These are phyloP conservation scores for Puffinus mauretanicus DNA, from an alignment of 2,113 vertebrate genomes.

Conservation along the genomic window DNA sequence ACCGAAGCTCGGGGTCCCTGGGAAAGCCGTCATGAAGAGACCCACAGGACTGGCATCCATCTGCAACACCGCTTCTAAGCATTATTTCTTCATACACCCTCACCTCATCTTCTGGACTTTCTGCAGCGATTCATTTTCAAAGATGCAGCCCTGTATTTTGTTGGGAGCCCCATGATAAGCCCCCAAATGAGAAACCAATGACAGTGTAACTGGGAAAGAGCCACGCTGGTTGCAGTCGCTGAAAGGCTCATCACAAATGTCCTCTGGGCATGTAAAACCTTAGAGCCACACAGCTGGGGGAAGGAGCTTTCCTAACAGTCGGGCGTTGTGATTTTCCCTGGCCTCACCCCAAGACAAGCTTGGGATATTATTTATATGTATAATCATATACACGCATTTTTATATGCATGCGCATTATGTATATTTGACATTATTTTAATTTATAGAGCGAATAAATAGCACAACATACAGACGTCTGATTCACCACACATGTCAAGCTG, in stretches of 20 bases:
- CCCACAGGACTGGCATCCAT: background rate
- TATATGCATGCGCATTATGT: too few species aligned
- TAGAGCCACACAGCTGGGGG: background rate
- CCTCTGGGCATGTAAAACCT: background rate
- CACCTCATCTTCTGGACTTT: background rate
- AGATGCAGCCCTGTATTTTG: background rate
- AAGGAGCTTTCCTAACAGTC: background rate
- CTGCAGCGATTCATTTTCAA: background rate
- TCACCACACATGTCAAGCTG: background rate
- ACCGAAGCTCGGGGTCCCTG: background rate
- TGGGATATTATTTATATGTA: background rate
- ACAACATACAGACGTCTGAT: background rate
- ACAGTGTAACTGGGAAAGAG: background rate
- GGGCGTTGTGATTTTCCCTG: fast-evolving
- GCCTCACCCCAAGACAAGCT: background rate
- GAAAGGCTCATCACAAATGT: background rate
- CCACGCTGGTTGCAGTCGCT: background rate
- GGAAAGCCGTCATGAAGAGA: background rate
- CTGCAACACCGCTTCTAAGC: background rate
- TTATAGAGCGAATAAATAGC: background rate
- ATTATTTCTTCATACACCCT: background rate
- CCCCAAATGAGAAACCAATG: background rate
- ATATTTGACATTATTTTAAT: background rate
- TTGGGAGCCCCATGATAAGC: background rate
- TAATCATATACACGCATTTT: background rate